phyloP scores from a whole-genome alignment of 2,888 invertebrate species.

The Andrena marginata region DNA sequence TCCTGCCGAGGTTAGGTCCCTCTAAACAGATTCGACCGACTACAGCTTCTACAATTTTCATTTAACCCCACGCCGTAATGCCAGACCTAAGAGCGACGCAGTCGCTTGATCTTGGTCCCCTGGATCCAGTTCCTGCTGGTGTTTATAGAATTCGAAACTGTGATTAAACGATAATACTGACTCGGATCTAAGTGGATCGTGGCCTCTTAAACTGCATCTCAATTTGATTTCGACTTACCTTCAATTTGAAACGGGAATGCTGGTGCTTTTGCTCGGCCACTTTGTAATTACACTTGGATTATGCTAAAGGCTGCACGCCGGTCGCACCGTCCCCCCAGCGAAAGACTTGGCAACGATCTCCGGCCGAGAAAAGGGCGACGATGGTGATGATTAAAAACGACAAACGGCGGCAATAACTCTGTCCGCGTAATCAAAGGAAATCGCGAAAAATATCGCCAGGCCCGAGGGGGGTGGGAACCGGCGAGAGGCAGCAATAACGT shows the following conservation, averaged over 20 bases:
- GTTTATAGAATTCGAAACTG: slow-evolving; percentile 7
- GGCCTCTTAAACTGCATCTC: neutral
- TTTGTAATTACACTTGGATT: slow-evolving; percentile 1
- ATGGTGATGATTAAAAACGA: slow-evolving; percentile 1
- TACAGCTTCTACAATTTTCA: neutral
- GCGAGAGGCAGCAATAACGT: slow-evolving; percentile 14
- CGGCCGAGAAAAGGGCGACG: neutral
- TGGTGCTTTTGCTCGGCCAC: neutral
- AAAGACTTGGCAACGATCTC: neutral
- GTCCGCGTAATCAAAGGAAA: neutral
- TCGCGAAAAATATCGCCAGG: neutral
- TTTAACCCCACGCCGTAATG: slow-evolving; percentile 11
- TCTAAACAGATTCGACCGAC: neutral
- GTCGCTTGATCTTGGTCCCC: neutral
- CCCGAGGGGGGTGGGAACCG: neutral
- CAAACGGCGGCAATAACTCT: neutral
- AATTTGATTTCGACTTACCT: neutral
- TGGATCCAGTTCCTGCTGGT: neutral
- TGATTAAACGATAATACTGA: slow-evolving; percentile 24
- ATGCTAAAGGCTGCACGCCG: neutral
- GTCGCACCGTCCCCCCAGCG: neutral
- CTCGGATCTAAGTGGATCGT: neutral
- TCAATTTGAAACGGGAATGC: slow-evolving; percentile 1
- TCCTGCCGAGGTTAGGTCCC: neutral
- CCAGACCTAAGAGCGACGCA: neutral